Evolutionary conservation across 2,797 vertebrate species (phyloP), one percentile per base, ranked within the genome.

Genomic region (Xerus rutilus): DNA sequence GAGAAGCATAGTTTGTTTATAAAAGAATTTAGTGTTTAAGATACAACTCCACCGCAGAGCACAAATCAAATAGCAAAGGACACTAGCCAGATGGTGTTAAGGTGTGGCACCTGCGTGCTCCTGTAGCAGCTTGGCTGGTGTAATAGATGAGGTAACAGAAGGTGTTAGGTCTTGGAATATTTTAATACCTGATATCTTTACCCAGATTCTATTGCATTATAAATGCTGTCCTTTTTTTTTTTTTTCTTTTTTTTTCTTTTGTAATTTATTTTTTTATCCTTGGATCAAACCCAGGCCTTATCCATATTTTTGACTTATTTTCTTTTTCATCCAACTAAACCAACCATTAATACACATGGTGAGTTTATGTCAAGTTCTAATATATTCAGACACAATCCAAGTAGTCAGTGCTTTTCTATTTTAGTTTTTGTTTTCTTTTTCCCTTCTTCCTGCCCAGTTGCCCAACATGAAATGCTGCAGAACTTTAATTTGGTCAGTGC

Each of bases 301-400:
- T n/a, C 57, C 21, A 39, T 74, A 45, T 39, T 85, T 88, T 89
- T 32, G n/a, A 81, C 39, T 57, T 84, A 14, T 54, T 95, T 76
- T 83, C 70, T 59, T 96, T 95, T 84, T 67, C 43, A n/a, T 81
- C 69, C 87, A 85, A 18, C 35, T 81, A 54, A 78, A 95, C 84
- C 57, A 28, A 32, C 52, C 35, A 18, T 21, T 43, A 65, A 54
- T 30, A 3, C 1, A 64, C 54, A 64, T 30, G 54, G 17, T 23
- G 74, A 49, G 20, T 65, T 85, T 72, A 47, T 91, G 3, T 81
- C 39, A 17, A 73, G 64, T 74, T 95, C 39, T 90, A 9, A 88
- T 76, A 30, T 47, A 30, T 73, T 70, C 32, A 81, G 84, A 30
- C 45, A 74, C 15, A 14, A 39, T n/a, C 70, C 64, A 45, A 54